Percentiles rank a stretch among this genome's conserved stretches.
Evolutionary conservation across 2,888 invertebrate genomes (phyloP).

Genomic region (Mimumesa dahlbomi): DNA sequence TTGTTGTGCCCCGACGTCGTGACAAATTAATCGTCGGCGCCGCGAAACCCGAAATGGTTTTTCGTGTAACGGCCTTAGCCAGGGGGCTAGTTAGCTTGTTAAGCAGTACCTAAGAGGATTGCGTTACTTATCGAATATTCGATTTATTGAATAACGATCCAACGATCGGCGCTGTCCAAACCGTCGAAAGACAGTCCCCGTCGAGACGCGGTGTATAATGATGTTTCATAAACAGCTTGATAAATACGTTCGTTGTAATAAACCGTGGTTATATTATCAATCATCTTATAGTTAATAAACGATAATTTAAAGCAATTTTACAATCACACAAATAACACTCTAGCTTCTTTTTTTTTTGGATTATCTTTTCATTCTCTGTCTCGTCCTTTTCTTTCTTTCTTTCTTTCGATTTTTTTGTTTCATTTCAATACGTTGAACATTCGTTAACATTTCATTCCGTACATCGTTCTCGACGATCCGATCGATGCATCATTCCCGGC

Average conservation of each 20-base stretch:
- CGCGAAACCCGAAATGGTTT: conserved; percentile 38
- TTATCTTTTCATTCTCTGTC: too few species aligned
- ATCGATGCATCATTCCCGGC: too few species aligned
- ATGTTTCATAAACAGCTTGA: conserved; percentile 2
- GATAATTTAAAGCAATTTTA: background rate
- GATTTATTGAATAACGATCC: background rate
- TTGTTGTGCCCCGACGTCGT: conserved; percentile 57
- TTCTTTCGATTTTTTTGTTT: too few species aligned
- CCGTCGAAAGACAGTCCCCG: background rate
- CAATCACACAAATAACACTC: background rate
- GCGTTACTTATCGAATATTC: conserved; percentile 3
- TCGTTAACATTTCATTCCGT: too few species aligned
- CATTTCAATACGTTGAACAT: too few species aligned
- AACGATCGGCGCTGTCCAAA: background rate
- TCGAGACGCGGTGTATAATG: background rate
- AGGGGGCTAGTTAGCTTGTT: conserved; percentile 11
- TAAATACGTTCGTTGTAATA: conserved; percentile 1
- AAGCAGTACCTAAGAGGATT: background rate
- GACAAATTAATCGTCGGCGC: conserved; percentile 66
- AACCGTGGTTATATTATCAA: background rate
- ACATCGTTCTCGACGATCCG: too few species aligned
- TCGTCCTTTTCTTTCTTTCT: too few species aligned
- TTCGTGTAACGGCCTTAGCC: conserved; percentile 28
- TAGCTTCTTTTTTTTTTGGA: background rate
- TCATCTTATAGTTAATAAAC: background rate